These are phyloP conservation scores for Aricia agestis DNA, from an alignment of 1,140 invertebrate species.

Conservation along the genomic window DNA sequence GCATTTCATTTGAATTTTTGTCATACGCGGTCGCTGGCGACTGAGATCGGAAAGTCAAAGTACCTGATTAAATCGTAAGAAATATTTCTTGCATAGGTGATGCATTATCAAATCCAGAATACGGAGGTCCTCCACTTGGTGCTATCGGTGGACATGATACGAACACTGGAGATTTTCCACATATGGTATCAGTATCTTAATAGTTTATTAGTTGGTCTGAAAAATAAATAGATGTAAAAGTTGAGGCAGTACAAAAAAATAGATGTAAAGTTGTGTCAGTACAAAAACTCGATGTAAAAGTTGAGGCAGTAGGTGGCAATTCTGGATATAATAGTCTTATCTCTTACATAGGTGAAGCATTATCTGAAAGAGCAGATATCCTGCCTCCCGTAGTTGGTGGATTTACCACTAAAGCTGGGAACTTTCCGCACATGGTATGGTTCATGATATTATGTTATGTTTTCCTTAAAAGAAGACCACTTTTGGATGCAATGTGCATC, in stretches of 20 bases:
- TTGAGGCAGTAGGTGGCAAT: too few species aligned
- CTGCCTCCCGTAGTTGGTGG: background rate
- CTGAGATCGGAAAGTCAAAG: too few species aligned
- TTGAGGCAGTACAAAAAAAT: too few species aligned
- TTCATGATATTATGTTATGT: background rate
- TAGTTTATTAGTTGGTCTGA: too few species aligned
- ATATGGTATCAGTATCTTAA: constrained; percentile 21
- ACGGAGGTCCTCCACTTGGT: background rate
- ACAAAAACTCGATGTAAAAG: too few species aligned
- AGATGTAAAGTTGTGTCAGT: too few species aligned
- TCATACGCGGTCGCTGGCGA: too few species aligned
- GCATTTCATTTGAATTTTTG: too few species aligned
- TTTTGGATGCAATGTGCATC: too few species aligned
- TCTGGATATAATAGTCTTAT: too few species aligned
- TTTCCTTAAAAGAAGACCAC: background rate
- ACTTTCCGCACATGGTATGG: background rate
- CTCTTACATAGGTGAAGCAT: background rate
- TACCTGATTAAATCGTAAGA: background rate
- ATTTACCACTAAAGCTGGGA: background rate
- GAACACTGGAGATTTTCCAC: constrained; percentile 28
- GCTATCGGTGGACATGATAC: constrained; percentile 25
- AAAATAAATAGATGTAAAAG: too few species aligned
- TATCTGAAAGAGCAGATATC: background rate
- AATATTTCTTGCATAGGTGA: background rate
- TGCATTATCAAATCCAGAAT: background rate